Base-by-base conservation (phyloP, 2,113 vertebrate species). In the Puffinus mauretanicus region DNA sequence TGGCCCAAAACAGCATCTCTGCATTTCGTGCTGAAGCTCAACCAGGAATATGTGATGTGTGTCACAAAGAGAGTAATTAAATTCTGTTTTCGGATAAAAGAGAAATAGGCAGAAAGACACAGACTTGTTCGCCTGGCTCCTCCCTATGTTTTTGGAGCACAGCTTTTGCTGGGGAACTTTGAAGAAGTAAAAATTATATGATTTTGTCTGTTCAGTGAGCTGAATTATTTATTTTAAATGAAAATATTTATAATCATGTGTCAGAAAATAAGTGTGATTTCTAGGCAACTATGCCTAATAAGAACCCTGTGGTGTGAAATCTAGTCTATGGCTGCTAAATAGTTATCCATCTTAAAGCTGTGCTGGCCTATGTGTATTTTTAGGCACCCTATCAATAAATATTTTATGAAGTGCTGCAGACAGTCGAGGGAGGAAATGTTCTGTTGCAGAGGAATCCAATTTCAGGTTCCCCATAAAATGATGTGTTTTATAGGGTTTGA, bases 211-310 rank as follows among this genome's bases (percentile, higher is more conserved):
- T 64, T 92, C 80, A 36, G 78, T 67, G 80, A 97, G 54, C 69
- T 97, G 76, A 97, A 94, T 97, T 97, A 97, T 95, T 97, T 67
- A 97, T 97, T 95, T 64, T 55, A 90, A 96, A 88, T 96, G 87
- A 97, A 98, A 97, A 92, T 95, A 95, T 96, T 97, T 95, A 95
- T 96, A 97, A 87, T 93, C 46, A 8, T 91, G 27, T 95, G 87
- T 96, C 93, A 95, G 76, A 90, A 96, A 96, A 93, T 94, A 86
- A 91, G 73, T 92, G 86, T 95, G 70, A 95, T 97, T 97, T 87
- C 73, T 73, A 96, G 79, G 96, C 88, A 96, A 17, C 36, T 97
- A 17, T 88, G 90, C 67, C 61, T 97, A 95, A 94, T 96, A 97
- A 92, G 96, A 95, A 89, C 34, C 61, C 86, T 73, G 73, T 85